Evolutionary conservation across 1,140 invertebrate species (phyloP).

Genomic region (Diprion similis): DNA sequence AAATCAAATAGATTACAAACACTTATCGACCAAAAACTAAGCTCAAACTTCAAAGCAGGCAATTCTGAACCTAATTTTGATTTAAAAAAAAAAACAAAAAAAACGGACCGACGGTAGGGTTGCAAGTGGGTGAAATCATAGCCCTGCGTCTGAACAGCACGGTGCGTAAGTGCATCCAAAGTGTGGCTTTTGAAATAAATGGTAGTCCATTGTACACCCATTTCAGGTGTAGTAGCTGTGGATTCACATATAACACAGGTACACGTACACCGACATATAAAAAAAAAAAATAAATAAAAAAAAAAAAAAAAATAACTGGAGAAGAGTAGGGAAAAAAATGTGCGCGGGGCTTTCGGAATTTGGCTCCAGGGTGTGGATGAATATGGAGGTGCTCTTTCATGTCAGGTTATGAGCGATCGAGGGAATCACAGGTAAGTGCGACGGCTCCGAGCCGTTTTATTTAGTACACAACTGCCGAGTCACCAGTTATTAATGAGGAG

Average conservation of each 20-base stretch:
- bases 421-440: conserved; percentile 22
- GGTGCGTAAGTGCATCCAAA: not conserved
- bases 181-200: not conserved
- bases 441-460: conserved; percentile 11
- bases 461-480: conserved; percentile 15
- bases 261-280: not conserved
- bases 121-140: too few relatives aligned
- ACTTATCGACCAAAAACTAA: too few relatives aligned
- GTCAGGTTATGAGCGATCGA: conserved; percentile 25
- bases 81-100: too few relatives aligned
- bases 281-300: not conserved
- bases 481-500: conserved; percentile 16
- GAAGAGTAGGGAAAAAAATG: too few relatives aligned
- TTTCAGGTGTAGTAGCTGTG: not conserved
- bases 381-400: conserved; percentile 20
- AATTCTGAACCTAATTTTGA: too few relatives aligned
- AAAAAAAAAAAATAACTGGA: not conserved
- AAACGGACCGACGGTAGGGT: too few relatives aligned
- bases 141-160: too few relatives aligned
- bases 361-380: conserved; percentile 5
- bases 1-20: too few relatives aligned
- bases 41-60: too few relatives aligned
- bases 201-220: not conserved
- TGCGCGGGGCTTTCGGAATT: conserved; percentile 4
- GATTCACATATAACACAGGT: not conserved